A percentile compares a stretch with the other conserved stretches of the same genome.
Evolutionary conservation across 2,888 invertebrate species (phyloP).

Genomic region (Ephialtes manifestator): DNA sequence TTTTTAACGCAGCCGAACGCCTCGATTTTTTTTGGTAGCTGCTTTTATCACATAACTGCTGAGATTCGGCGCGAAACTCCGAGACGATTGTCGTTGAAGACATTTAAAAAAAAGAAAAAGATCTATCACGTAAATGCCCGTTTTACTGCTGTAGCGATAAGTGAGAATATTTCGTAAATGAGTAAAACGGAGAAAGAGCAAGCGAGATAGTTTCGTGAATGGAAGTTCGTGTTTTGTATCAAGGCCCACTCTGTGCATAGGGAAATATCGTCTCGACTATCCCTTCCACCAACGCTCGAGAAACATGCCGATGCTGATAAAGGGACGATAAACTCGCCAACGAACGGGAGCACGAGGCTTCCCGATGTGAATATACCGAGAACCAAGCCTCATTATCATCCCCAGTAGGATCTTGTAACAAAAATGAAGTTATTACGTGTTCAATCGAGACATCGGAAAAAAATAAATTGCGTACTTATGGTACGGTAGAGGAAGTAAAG

Average conservation of each 20-base stretch:
- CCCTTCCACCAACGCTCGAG: conserved; percentile 44
- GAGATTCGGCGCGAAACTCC: conserved; percentile 32
- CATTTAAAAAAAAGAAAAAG: conserved; percentile 1
- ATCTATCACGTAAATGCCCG: conserved; percentile 29
- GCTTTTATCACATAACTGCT: conserved; percentile 42
- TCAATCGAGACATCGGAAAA: neutral
- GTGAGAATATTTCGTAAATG: conserved; percentile 58
- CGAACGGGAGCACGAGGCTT: conserved; percentile 44
- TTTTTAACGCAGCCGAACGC: neutral
- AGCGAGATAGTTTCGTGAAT: conserved; percentile 53
- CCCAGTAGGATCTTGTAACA: conserved; percentile 18
- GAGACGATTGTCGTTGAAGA: neutral
- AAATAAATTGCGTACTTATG: neutral
- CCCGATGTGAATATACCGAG: conserved; percentile 40
- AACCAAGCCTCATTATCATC: conserved; percentile 49
- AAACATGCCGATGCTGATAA: conserved; percentile 51
- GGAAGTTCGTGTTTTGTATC: conserved; percentile 56
- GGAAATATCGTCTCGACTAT: conserved; percentile 53
- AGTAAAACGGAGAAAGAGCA: neutral
- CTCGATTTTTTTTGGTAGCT: neutral
- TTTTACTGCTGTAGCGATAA: conserved; percentile 56
- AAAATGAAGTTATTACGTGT: conserved; percentile 34
- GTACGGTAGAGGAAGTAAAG: neutral
- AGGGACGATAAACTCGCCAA: conserved; percentile 66
- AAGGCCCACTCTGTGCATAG: conserved; percentile 58